Base-by-base conservation (phyloP, 30 jellyfish, hydroid and myxozoan species). In the Chrysaora quinquecirrha region DNA sequence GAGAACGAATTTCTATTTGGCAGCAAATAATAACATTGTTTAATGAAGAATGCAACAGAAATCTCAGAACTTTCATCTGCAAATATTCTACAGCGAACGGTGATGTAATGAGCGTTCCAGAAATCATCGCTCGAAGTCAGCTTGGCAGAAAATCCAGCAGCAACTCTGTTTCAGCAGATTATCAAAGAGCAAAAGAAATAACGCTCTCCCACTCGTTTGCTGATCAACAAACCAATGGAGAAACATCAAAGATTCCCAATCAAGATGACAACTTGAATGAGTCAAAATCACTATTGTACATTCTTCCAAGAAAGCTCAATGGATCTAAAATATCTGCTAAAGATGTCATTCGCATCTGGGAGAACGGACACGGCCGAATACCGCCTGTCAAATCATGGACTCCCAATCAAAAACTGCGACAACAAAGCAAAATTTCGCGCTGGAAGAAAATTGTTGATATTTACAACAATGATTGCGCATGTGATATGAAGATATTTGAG, bases 371-470 rank as follows among this genome's bases (percentile, higher is more conserved):
- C 50, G 95, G 96, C 23, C 95, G 85, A n/a, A 87, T 93, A 14
- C 98, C 98, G 29, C 97, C 98, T 0, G 83, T 93, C 34, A 93
- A 87, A 50, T 23, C 79, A 3, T 93, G 98, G 98, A 80, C 94
- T 4, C 96, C 96, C 23, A 60, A 82, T 6, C 98, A 93, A 80
- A 93, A 93, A 68, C 62, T 93, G 49, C 85, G 84, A 73, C 98
- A 93, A 70, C 98, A 93, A 43, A 78, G 95, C 56, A 93, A 93
- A 70, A 93, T 93, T 23, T 93, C 98, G 1, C 98, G 98, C 33
- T 93, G 98, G 98, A 87, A 87, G 87, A 93, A 93, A 64, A 93
- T 93, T 14, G 95, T 93, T 19, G 98, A 93, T 72, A 93, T 93
- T 19, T 87, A 86, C 85, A 81, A 87, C 23, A 71, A 66, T 31